Percentiles rank a stretch among this genome's conserved stretches.
Evolutionary conservation across 2,888 invertebrate species (phyloP).

Genomic region (Lobophora halterata): DNA sequence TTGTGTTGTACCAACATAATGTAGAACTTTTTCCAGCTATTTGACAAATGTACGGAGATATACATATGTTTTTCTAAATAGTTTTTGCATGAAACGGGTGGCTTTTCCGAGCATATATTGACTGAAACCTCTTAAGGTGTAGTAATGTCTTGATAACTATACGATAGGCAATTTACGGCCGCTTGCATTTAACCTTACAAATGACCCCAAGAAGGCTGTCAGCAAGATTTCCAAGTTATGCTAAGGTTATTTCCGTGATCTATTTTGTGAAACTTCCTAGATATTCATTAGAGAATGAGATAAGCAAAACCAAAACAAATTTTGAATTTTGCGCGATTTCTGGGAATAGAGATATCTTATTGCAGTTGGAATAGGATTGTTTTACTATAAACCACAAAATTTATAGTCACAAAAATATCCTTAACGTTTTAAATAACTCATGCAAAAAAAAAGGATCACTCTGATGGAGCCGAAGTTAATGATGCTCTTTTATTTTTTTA

Average conservation of each 20-base stretch:
- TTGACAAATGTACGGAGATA: conserved; percentile 7
- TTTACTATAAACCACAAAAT: conserved; percentile 1
- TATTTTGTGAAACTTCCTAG: conserved; percentile 34
- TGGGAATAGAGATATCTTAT: conserved; percentile 1
- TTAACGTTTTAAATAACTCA: conserved; percentile 51
- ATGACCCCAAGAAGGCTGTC: conserved; percentile 42
- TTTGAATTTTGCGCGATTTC: conserved; percentile 7
- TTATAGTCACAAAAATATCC: conserved; percentile 27
- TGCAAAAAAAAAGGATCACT: no score
- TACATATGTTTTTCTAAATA: not conserved
- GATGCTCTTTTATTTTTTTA: conserved; percentile 6
- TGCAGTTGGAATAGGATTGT: no score
- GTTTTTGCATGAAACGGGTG: no score
- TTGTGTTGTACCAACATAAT: conserved; percentile 4
- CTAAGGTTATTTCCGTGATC: conserved; percentile 46
- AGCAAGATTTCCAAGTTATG: conserved; percentile 41
- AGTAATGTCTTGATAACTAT: not conserved
- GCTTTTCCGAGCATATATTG: no score
- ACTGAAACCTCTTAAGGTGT: not conserved
- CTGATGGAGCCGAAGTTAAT: conserved; percentile 1
- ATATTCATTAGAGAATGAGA: conserved; percentile 18
- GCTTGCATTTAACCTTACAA: conserved; percentile 42
- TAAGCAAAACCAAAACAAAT: conserved; percentile 8
- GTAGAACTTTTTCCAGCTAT: conserved; percentile 3
- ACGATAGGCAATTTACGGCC: conserved; percentile 8